Evolutionary conservation across 1,140 invertebrate species (phyloP), one percentile per base, ranked within the genome.

Genomic region (Micrasema longulum): DNA sequence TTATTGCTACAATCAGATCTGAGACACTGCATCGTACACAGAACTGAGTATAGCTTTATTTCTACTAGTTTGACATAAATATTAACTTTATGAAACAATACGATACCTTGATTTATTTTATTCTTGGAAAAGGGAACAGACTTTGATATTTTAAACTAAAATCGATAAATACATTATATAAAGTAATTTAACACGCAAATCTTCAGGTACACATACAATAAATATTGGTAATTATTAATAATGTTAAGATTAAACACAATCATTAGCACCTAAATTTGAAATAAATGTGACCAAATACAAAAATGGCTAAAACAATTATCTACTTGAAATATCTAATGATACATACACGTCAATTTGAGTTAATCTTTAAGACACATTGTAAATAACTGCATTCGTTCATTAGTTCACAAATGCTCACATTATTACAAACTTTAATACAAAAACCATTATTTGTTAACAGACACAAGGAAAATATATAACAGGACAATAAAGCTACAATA

Each of bases 121-220:
- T 43, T 2, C 12, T n/a, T 2, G 11, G 41, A 43, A 43, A 43
- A n/a, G 10, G 41, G 14, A 43, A n/a, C 41, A 43, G 10, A 31
- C 26, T 31, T 2, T 1, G 5, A 47, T 14, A 47, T 47, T 47
- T 47, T 31, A 2, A 31, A 31, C 26, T 31, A 7, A 31, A n/a
- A 31, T 31, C 2, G 12, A 47, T 11, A 47, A 47, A 47, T n/a
- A 47, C 10, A n/a, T 47, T 14, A 47, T n/a, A 16, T 10, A 47
- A 47, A 14, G 12, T 47, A 47, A n/a, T 47, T 47, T n/a, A 47
- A 31, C 6, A n/a, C 6, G 16, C 20, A 52, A 52, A 22, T 11
- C 20, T 23, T 52, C 48, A 52, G 48, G 48, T 52, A 52, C 48
- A 52, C 48, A 52, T 22, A 52, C 20, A 52, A 52, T 52, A 10